phyloP scores from a whole-genome alignment of 2,113 vertebrate species.

The Caranx ignobilis region DNA sequence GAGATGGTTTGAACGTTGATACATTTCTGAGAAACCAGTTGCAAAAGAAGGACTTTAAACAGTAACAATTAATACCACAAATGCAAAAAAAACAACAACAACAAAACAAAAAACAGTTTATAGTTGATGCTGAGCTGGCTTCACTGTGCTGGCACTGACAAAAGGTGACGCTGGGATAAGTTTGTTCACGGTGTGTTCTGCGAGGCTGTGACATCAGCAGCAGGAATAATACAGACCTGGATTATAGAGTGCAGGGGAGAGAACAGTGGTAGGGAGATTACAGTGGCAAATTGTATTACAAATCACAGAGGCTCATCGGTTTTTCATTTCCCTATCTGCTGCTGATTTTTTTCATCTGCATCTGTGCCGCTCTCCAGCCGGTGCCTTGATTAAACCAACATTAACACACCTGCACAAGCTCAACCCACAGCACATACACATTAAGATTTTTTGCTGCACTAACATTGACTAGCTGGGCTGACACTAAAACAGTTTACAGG shows the following conservation, averaged over 20 bases:
- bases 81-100: neutral
- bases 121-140: constrained; percentile 1
- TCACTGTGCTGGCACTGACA: neutral
- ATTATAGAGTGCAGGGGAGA: constrained; percentile 64
- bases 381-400: constrained; percentile 23
- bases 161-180: constrained; percentile 48
- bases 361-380: neutral
- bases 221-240: constrained; percentile 69
- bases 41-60: neutral
- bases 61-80: neutral
- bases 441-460: neutral
- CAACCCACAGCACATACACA: neutral
- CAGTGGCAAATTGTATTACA: constrained; percentile 77
- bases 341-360: constrained; percentile 36
- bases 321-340: constrained; percentile 65
- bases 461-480: too few species aligned
- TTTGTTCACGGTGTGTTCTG: constrained; percentile 38
- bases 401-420: constrained; percentile 26
- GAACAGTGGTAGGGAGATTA: constrained; percentile 72
- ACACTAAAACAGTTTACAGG: neutral
- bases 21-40: neutral
- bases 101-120: neutral
- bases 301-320: constrained; percentile 72
- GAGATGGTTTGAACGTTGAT: neutral
- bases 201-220: constrained; percentile 53